Evolutionary conservation across 37 sponge, comb jelly and placozoan species (phyloP).

Genomic region (Lycopodina hypogea): DNA sequence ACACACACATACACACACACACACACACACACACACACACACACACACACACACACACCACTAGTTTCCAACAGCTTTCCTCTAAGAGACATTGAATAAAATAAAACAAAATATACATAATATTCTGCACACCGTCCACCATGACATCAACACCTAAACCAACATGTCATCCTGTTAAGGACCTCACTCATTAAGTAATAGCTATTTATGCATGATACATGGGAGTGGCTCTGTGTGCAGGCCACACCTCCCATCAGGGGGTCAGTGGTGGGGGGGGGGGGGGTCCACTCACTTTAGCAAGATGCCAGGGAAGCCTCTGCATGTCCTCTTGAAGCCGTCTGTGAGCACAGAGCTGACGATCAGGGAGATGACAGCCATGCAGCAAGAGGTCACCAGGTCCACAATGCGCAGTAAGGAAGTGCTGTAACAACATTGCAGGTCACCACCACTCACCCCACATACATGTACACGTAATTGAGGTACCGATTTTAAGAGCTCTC

Average conservation of each 20-base stretch:
- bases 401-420: neutral
- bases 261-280: too few relatives aligned
- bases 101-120: too few relatives aligned
- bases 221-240: too few relatives aligned
- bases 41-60: too few relatives aligned
- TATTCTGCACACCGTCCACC: too few relatives aligned
- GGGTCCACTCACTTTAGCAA: too few relatives aligned
- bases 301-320: neutral
- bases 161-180: neutral
- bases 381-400: neutral
- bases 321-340: neutral
- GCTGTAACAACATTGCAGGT: neutral
- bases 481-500: neutral
- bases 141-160: too few relatives aligned
- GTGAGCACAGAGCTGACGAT: neutral
- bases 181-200: neutral
- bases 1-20: too few relatives aligned
- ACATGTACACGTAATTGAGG: neutral
- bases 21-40: too few relatives aligned
- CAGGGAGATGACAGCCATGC: neutral
- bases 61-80: too few relatives aligned
- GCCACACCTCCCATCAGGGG: too few relatives aligned
- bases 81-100: too few relatives aligned
- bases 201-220: neutral
- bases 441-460: neutral